These are phyloP conservation scores for Tridacna gigas DNA, from an alignment of 2,888 invertebrate species.

Conservation along the genomic window DNA sequence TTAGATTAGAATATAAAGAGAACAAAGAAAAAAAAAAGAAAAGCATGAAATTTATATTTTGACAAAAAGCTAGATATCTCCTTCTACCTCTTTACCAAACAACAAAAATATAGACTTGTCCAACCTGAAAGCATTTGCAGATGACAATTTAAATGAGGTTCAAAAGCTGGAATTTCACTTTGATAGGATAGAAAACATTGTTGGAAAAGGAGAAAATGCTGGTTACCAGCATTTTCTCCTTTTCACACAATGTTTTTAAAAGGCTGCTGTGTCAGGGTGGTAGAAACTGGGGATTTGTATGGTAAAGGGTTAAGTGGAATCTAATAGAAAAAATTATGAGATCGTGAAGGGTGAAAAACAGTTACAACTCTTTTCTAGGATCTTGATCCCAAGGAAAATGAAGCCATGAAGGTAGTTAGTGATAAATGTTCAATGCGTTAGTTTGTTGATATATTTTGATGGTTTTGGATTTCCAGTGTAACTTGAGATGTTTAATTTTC, in stretches of 20 bases:
- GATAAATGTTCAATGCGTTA: not conserved
- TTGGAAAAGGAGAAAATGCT: not conserved
- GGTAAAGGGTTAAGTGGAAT: not conserved
- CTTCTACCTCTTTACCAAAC: too few species aligned
- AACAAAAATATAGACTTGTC: too few species aligned
- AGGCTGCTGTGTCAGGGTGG: not conserved
- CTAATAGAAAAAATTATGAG: not conserved
- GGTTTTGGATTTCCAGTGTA: not conserved
- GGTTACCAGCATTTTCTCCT: not conserved
- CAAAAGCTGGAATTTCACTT: too few species aligned
- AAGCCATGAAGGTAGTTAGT: conserved; percentile 51
- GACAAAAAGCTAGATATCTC: too few species aligned
- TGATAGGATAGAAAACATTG: not conserved
- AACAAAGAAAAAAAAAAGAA: too few species aligned
- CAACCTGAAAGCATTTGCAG: too few species aligned
- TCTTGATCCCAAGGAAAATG: conserved; percentile 44
- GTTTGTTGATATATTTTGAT: conserved; percentile 7
- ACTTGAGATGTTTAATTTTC: too few species aligned
- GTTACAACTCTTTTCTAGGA: conserved; percentile 10
- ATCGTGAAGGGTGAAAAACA: too few species aligned
- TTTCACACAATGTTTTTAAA: not conserved
- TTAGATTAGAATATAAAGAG: too few species aligned
- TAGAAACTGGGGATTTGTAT: not conserved
- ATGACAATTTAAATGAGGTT: too few species aligned
- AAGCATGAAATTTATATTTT: too few species aligned